phyloP scores from a whole-genome alignment of 2,797 vertebrate genomes.

The Scyliorhinus canicula region DNA sequence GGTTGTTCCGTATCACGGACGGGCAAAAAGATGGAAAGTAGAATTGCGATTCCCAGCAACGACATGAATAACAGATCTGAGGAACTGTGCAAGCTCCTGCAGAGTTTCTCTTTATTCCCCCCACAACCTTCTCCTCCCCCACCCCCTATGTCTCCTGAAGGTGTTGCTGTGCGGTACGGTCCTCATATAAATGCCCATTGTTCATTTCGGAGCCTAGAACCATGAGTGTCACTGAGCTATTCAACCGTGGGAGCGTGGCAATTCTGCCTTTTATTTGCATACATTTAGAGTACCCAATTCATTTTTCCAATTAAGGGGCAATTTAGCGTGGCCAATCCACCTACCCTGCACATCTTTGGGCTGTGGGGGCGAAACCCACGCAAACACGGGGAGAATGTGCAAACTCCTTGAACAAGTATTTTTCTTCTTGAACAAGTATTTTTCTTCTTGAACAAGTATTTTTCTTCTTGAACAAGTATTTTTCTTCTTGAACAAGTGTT shows the following conservation, averaged over 20 bases:
- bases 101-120: neutral
- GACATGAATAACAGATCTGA: neutral
- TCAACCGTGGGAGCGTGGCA: neutral
- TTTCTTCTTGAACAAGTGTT: too few species aligned
- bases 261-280: too few species aligned
- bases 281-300: too few species aligned
- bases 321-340: too few species aligned
- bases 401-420: too few species aligned
- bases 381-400: too few species aligned
- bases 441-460: too few species aligned
- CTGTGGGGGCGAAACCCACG: too few species aligned
- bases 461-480: too few species aligned
- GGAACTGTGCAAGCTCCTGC: neutral
- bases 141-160: neutral
- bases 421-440: too few species aligned
- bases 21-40: neutral
- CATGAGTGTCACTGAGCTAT: neutral
- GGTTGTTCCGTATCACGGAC: neutral
- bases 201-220: neutral
- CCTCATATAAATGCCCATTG: neutral
- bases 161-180: neutral
- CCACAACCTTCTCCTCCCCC: neutral
- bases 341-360: too few species aligned
- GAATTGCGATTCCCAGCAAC: neutral
- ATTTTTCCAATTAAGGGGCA: too few species aligned